Base-by-base conservation (phyloP, 2,888 invertebrate species). In the Aquatica leii region DNA sequence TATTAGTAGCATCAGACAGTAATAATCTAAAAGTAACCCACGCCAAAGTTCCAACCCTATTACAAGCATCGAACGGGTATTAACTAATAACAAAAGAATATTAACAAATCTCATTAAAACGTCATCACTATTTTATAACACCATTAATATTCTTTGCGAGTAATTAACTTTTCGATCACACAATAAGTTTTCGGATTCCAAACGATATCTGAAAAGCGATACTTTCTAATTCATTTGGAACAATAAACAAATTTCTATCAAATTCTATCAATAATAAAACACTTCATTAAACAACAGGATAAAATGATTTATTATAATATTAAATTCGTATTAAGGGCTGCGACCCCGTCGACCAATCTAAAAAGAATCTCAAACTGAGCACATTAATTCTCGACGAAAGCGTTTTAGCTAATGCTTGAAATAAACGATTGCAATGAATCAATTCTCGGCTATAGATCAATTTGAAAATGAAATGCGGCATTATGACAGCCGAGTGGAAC, bases 371-470 rank as follows among this genome's bases (percentile, higher is more conserved):
- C 53, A 35, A 61, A 43, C 58, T 65, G 50, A 56, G 49, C 66
- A 64, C 68, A 69, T 69, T 68, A 68, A 68, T 68, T 68, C 65
- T 52, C 66, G 66, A 71, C 53, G 31, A 65, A 68, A 68, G 67
- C 66, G 68, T 70, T 73, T 71, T 66, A 68, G 70, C 69, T 73
- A 71, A 71, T 71, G 69, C 62, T 62, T 58, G 68, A 70, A 68
- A 70, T 70, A 71, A 72, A 71, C 69, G 70, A 65, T 69, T 64
- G 65, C 68, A 68, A 71, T 70, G 70, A 71, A 73, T 73, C 72
- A 72, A 71, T 72, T 69, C 69, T 17, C 52, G 61, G 66, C 71
- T 65, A 68, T 69, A 69, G 68, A 71, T 71, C 71, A 69, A 64
- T 65, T 67, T 61, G 18, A 57, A 66, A 68, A 69, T 60, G 63